Base-by-base conservation (phyloP, 2,113 vertebrate genomes). In the Asarcornis scutulata region DNA sequence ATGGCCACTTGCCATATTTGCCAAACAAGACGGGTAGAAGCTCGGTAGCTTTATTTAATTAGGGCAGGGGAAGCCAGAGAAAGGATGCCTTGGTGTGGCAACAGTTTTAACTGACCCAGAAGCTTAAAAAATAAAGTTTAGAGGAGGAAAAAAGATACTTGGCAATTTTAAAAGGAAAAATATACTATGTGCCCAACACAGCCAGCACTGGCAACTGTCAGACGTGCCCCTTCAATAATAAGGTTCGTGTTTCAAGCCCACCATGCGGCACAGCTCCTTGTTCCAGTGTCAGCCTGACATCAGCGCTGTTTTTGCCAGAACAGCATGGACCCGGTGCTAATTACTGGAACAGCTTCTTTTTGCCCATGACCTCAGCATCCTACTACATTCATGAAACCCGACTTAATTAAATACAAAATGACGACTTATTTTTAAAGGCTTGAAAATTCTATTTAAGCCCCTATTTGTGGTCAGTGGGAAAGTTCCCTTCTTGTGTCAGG, bases 321-420 rank as follows among this genome's bases (percentile, higher is more conserved):
- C 91, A 95, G 94, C 90, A 86, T 17, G 81, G 95, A 89, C 91
- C 93, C 93, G 77, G 84, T 84, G 88, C 87, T 96, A 96, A 97
- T 97, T 95, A 96, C 95, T 96, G 95, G 94, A 97, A 97, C 96
- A 93, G 90, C 76, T 88, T 75, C 92, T 93, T 75, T 93, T 87
- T 93, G 91, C 86, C 87, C 92, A 94, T 96, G 94, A 96, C 93
- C 92, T 96, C 96, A 95, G 87, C 60, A 91, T 95, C 86, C 85
- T 81, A 85, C 81, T 73, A 92, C 66, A 87, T 96, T 97, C 96
- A 96, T 48, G 79, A 91, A 96, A 79, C 50, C 32, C 90, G 52
- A 68, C 36, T 94, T 92, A 85, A 95, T 97, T 95, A 91, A 92
- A 91, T 91, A 93, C 90, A 91, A 97, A 91, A 82, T 64, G 86